Percentiles rank a stretch among this genome's conserved stretches.
phyloP scores from a whole-genome alignment of 1,140 invertebrate genomes.

The Eriocheir sinensis region DNA sequence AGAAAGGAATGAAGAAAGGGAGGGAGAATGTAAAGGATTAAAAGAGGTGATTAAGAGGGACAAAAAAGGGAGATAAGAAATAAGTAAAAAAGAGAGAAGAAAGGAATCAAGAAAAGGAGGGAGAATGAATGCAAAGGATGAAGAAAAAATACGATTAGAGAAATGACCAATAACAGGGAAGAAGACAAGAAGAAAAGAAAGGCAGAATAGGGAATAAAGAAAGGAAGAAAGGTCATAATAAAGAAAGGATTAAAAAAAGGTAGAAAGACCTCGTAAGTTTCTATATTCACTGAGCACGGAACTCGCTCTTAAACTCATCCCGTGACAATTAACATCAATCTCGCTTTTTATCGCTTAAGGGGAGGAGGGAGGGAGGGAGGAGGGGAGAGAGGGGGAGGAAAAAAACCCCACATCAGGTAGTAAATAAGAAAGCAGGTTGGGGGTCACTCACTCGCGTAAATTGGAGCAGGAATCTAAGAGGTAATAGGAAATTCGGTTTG shows the following conservation, averaged over 20 bases:
- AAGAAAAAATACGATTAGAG: neutral
- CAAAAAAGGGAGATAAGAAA: neutral
- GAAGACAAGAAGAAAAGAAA: conserved; percentile 36
- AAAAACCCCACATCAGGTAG: neutral
- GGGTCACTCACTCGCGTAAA: neutral
- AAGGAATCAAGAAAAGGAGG: neutral
- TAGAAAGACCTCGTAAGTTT: neutral
- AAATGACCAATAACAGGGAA: neutral
- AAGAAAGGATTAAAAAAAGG: neutral
- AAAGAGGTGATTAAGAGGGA: neutral
- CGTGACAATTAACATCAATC: conserved; percentile 25
- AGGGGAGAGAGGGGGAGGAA: neutral
- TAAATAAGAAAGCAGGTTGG: neutral
- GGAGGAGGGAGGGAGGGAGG: neutral
- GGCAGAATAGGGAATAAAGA: neutral
- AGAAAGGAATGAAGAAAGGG: too few relatives aligned
- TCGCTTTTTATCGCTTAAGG: neutral
- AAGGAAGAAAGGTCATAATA: neutral
- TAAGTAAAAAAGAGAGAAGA: neutral
- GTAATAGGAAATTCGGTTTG: too few relatives aligned
- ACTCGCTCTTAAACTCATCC: neutral
- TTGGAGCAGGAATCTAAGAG: too few relatives aligned
- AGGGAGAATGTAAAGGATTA: too few relatives aligned
- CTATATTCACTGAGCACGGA: neutral
- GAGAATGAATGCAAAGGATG: neutral